These are phyloP conservation scores for Linnaemya tessellans DNA, from an alignment of 2,888 invertebrate genomes.

Conservation along the genomic window DNA sequence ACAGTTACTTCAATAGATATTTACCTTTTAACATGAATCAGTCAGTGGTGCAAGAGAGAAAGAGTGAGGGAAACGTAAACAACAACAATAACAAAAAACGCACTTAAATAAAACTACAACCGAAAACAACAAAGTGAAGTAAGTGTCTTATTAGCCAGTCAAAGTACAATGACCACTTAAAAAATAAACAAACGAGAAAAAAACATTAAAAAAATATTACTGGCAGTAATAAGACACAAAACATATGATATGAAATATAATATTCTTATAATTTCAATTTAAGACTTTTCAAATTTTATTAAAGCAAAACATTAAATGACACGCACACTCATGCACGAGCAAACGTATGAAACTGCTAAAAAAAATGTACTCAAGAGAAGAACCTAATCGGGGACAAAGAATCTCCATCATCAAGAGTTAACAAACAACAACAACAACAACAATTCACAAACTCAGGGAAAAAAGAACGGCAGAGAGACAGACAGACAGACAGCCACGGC, in stretches of 20 bases:
- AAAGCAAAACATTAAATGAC: constrained; percentile 41
- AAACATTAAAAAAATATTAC: neutral
- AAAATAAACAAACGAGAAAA: too few species aligned
- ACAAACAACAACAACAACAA: constrained; percentile 2
- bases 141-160: constrained; percentile 45
- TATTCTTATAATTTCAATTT: neutral
- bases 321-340: neutral
- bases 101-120: neutral
- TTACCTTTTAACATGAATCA: constrained; percentile 6
- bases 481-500: constrained; percentile 8
- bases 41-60: neutral
- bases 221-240: constrained; percentile 18
- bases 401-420: constrained; percentile 19
- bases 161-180: constrained; percentile 63
- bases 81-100: neutral
- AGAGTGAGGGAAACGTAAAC: neutral
- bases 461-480: neutral
- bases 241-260: constrained; percentile 46
- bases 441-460: neutral
- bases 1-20: constrained; percentile 18
- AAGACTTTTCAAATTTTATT: constrained; percentile 15
- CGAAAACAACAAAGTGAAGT: constrained; percentile 6
- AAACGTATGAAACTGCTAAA: neutral
- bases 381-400: constrained; percentile 22
- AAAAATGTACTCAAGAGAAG: neutral